Evolutionary conservation across 2,888 invertebrate species (phyloP).

Genomic region (Erebia epiphron): DNA sequence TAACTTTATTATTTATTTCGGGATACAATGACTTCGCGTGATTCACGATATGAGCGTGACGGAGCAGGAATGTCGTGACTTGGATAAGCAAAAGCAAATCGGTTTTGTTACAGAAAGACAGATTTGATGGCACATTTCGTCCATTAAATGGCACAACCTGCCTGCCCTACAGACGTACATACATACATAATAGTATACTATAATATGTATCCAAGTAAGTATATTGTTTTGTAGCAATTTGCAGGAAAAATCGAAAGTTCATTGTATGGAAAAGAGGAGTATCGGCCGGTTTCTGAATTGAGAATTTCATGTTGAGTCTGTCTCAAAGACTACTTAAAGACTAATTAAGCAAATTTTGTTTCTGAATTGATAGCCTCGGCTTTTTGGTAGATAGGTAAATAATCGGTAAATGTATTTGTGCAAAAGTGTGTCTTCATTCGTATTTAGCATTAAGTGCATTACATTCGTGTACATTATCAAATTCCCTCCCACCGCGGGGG

Average conservation of each 20-base stretch:
- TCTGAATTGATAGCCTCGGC: too few species aligned
- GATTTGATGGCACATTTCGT: constrained; percentile 6
- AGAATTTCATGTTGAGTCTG: too few species aligned
- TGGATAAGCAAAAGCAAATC: constrained; percentile 1
- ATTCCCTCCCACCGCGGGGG: constrained; percentile 21
- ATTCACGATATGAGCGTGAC: not conserved
- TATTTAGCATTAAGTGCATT: constrained; percentile 18
- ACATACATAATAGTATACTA: too few species aligned
- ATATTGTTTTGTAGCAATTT: too few species aligned
- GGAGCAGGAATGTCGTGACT: constrained; percentile 2
- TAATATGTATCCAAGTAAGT: too few species aligned
- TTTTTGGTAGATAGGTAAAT: not conserved
- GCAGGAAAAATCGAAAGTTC: too few species aligned
- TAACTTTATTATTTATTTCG: not conserved
- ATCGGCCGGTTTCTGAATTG: too few species aligned
- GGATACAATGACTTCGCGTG: constrained; percentile 6
- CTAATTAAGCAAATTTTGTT: too few species aligned
- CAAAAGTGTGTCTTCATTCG: constrained; percentile 3
- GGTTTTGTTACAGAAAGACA: constrained; percentile 5
- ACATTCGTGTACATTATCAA: constrained; percentile 30
- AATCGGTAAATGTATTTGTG: not conserved
- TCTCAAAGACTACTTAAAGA: too few species aligned
- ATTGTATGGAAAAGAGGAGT: too few species aligned
- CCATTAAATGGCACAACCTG: not conserved
- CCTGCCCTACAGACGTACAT: not conserved